phyloP scores from a whole-genome alignment of 2,888 invertebrate genomes.

The Balanococcus diminutus region DNA sequence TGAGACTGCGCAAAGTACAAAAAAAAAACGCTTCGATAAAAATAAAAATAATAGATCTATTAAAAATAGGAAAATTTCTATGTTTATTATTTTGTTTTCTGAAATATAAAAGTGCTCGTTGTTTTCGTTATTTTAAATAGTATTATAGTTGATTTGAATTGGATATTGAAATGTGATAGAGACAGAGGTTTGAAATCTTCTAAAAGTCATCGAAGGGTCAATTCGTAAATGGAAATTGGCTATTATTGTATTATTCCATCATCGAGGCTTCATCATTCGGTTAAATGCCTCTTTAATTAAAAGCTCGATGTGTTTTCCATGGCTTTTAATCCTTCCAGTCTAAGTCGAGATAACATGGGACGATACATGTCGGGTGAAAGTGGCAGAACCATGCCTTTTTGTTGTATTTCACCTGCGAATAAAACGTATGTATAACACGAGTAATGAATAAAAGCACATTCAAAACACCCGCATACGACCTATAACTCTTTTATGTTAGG shows the following conservation, averaged over 20 bases:
- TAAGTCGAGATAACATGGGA: conserved; percentile 85
- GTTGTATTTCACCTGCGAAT: conserved; percentile 88
- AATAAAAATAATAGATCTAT: background rate
- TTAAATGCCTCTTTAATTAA: conserved; percentile 48
- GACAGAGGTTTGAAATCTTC: too few species aligned
- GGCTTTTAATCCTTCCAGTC: conserved; percentile 80
- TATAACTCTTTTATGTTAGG: background rate
- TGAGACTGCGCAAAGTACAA: background rate
- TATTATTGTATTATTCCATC: background rate
- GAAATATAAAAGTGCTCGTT: background rate
- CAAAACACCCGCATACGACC: background rate
- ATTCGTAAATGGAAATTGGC: background rate
- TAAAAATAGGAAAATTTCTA: background rate
- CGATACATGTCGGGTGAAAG: conserved; percentile 91
- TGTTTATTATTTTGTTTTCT: background rate
- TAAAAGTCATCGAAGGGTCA: too few species aligned
- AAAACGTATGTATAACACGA: background rate
- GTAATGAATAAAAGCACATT: background rate
- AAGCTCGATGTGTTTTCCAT: conserved; percentile 70
- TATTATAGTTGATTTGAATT: background rate
- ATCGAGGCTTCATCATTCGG: background rate
- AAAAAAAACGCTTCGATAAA: background rate
- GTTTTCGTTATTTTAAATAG: background rate
- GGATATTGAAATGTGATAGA: too few species aligned
- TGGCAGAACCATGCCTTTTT: conserved; percentile 89